Evolutionary conservation across 2,113 vertebrate species (phyloP), one percentile per base, ranked within the genome.

Genomic region (Phodopus roborovskii): DNA sequence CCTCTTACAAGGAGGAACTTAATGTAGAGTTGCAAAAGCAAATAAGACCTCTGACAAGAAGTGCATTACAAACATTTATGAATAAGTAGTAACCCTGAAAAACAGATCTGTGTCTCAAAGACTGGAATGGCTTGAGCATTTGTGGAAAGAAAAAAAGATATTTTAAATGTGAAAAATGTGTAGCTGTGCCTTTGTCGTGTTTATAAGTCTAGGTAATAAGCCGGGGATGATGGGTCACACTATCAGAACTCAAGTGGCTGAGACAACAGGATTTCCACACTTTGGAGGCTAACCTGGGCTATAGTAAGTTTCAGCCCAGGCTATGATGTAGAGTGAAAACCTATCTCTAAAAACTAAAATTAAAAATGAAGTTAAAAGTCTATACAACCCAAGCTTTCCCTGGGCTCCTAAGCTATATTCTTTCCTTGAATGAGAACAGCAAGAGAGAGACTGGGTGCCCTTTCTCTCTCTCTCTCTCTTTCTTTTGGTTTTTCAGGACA

Each of bases 81-180:
- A 90, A 87, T 58, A 91, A 86, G 71, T 20, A 22, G 30, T 10
- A 10, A 88, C 66, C 66, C 64, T 16, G 17, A 60, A 66, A 70
- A 71, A 53, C 50, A 56, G 15, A 78, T 19, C 3, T 10, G 5
- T 60, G 8, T 48, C 24, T 6, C 62, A 77, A 73, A 97, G 48
- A 3, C 26, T 90, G 39, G 15, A 81, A 70, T 50, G 50, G 19
- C 28, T 87, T 42, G 73, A 13, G 19, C n/a, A 68, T 93, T 77
- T 88, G 30, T 66, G 83, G 66, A 64, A 94, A 88, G 19, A 48
- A 9, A 45, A 45, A 90, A 88, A 78, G 0, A 30, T 7, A 42
- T 48, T 94, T 96, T 64, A 81, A 92, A 90, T 89, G 33, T 16
- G 28, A 42, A 39, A 92, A 53, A 75, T 81, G 58, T 85, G 3